These are phyloP conservation scores for Argyrosomus regius DNA, from an alignment of 2,797 vertebrate species.

Conservation along the genomic window DNA sequence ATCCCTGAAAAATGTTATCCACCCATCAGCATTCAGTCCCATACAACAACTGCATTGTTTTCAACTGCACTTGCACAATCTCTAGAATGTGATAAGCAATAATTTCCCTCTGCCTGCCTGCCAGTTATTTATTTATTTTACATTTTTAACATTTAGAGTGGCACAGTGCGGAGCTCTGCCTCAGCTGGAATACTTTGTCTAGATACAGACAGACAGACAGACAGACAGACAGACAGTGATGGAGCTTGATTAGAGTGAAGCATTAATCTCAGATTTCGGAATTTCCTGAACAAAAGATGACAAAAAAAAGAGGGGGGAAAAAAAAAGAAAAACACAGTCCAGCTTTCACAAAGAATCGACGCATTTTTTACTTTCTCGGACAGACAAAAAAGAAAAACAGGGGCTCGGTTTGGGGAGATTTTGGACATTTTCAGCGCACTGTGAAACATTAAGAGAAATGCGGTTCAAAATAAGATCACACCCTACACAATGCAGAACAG, in stretches of 20 bases:
- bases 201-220: conserved; percentile 36
- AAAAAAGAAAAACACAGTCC: conserved; percentile 7
- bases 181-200: conserved; percentile 55
- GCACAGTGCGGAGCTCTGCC: conserved; percentile 58
- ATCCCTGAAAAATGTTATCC: conserved; percentile 89
- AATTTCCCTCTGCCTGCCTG: conserved; percentile 46
- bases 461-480: conserved; percentile 85
- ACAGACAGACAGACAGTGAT: conserved; percentile 45
- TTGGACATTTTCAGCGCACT: conserved; percentile 26
- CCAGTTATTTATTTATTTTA: conserved; percentile 47
- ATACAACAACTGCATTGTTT: conserved; percentile 75
- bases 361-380: conserved; percentile 14
- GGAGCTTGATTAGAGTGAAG: conserved; percentile 59
- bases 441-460: conserved; percentile 80
- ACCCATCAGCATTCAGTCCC: conserved; percentile 81
- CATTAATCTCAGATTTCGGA: conserved; percentile 60
- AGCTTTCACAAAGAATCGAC: conserved; percentile 50
- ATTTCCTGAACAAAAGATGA: conserved; percentile 61
- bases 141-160: conserved; percentile 68
- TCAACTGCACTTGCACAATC: conserved; percentile 63
- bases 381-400: conserved; percentile 1
- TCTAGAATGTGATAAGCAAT: conserved; percentile 53
- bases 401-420: conserved; percentile 13
- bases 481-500: conserved; percentile 90
- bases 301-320: background rate